Base-by-base conservation (phyloP, 1,140 invertebrate species). In the Cydia splendana region DNA sequence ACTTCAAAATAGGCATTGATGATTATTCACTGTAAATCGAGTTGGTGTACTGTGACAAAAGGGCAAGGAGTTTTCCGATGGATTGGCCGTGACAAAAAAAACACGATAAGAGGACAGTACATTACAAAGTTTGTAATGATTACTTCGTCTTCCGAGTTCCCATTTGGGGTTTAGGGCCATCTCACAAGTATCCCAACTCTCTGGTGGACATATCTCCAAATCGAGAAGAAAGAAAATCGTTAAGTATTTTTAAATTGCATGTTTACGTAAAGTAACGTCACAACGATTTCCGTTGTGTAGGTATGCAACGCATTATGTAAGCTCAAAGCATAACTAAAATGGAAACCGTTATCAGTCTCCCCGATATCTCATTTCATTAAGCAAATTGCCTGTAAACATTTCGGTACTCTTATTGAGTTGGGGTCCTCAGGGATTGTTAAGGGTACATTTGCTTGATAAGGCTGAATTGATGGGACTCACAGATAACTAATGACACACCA, bases 401-500 rank as follows among this genome's bases (percentile, higher is more conserved):
- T 24, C 10, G 57, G n/a, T 10, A 24, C n/a, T 7, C 10, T 7
- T 3, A 62, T 24, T 24, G 57, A 57, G 20, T 62, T 62, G 51
- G 51, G 51, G 57, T 24, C 20, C 57, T 20, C 7, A 3, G 57
- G 67, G 15, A 38, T 18, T 13, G 12, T 24, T 65, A n/a, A n/a
- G 65, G 24, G 30, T 13, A 13, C 67, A 71, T 38, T 71, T 71
- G 15, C 30, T 28, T 15, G 67, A 71, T 71, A 71, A 71, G 34
- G 34, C n/a, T 38, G 67, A 42, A 42, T 45, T 71, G 38, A 45
- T 28, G 6, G 34, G 67, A 18, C 6, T 71, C 67, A n/a, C 6
- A 71, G 67, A 71, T 71, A 69, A 38, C 67, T 34, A 71, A 30
- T 69, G 28, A 69, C 67, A 34, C 15, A 30, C 10, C 65, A 38